phyloP scores from a whole-genome alignment of 2,797 vertebrate species.

The Dicrostonyx torquatus region DNA sequence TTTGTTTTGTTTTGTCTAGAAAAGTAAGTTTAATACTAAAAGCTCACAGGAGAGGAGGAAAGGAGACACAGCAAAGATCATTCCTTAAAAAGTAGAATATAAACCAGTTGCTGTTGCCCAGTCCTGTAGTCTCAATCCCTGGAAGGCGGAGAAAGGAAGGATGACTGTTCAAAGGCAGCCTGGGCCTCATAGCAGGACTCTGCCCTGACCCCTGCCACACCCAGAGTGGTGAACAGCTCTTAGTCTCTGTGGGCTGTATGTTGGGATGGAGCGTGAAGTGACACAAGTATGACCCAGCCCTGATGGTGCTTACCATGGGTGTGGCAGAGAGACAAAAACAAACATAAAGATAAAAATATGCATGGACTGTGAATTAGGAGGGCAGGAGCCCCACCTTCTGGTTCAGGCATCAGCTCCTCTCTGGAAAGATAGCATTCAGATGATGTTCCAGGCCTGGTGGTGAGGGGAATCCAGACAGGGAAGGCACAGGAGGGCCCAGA shows the following conservation, averaged over 20 bases:
- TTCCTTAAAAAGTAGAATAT: background rate
- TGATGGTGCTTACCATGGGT: accelerated
- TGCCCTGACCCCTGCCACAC: background rate
- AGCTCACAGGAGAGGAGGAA: background rate
- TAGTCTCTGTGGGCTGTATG: background rate
- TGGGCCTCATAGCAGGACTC: too few species aligned
- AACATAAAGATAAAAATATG: background rate
- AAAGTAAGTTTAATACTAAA: background rate
- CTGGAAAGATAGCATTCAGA: background rate
- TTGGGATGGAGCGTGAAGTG: background rate
- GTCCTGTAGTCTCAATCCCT: too few species aligned
- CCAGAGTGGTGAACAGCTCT: accelerated
- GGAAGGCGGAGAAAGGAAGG: background rate
- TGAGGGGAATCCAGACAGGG: background rate
- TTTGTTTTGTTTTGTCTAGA: background rate
- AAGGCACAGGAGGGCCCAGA: background rate
- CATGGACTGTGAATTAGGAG: accelerated
- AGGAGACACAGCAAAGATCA: too few species aligned
- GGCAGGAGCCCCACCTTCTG: too few species aligned
- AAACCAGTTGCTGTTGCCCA: background rate
- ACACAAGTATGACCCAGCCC: accelerated
- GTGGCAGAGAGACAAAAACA: background rate
- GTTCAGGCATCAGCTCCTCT: background rate
- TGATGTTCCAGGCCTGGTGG: background rate
- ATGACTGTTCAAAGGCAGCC: background rate